Percentiles rank a stretch among this genome's conserved stretches.
phyloP scores from a whole-genome alignment of 2,113 vertebrate genomes.

The Semicossyphus pulcher region DNA sequence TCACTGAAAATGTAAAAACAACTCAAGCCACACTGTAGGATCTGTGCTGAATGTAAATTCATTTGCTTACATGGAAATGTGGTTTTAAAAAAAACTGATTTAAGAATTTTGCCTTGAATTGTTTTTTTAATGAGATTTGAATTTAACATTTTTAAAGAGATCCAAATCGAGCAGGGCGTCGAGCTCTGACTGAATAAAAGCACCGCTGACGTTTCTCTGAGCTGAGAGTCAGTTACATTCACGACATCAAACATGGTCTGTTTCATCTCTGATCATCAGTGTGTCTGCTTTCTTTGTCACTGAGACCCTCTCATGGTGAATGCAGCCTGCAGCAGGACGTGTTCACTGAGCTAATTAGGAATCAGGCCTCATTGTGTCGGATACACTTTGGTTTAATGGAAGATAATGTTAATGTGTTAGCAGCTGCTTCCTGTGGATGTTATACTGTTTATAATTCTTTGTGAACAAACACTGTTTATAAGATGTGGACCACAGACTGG shows the following conservation, averaged over 20 bases:
- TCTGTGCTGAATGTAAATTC: too few relatives aligned
- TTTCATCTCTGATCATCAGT: neutral
- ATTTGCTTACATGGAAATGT: neutral
- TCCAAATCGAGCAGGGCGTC: too few relatives aligned
- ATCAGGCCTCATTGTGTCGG: neutral
- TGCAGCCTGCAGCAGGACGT: neutral
- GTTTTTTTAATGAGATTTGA: neutral
- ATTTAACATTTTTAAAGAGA: neutral
- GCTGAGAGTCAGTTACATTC: neutral
- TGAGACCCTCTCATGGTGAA: neutral
- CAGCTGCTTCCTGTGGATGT: neutral
- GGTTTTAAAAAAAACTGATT: neutral
- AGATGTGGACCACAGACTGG: too few relatives aligned
- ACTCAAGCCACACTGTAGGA: too few relatives aligned
- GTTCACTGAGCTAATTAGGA: neutral
- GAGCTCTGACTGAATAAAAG: too few relatives aligned
- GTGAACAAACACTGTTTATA: too few relatives aligned
- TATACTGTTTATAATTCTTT: constrained; percentile 1
- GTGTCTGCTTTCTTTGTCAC: neutral
- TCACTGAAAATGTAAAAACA: too few relatives aligned
- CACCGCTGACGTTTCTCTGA: too few relatives aligned
- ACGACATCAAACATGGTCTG: neutral
- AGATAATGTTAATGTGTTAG: neutral
- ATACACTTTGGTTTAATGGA: neutral
- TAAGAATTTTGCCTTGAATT: neutral